Conservation (phyloP, 2,113 vertebrate genomes). For the Cricetomys ansorgei region DNA sequence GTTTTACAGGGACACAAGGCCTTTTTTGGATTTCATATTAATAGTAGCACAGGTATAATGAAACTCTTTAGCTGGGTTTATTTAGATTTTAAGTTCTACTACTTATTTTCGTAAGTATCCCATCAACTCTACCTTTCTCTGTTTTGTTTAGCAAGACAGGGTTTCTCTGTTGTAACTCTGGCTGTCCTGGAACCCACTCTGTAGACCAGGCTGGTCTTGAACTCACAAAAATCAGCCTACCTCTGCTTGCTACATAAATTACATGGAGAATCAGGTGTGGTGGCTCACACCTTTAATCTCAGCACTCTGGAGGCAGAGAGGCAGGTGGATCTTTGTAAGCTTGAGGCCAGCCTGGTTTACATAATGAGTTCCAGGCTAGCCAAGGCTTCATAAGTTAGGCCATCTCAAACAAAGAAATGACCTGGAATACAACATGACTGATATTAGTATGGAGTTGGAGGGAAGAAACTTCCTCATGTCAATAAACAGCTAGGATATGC, state of each 20-base stretch:
- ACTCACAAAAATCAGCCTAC: no score
- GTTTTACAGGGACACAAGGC: not conserved
- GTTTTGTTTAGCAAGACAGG: no score
- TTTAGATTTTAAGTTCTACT: constrained; percentile 22
- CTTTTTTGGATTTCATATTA: constrained; percentile 39
- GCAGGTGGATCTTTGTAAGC: not conserved
- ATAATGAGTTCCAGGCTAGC: not conserved
- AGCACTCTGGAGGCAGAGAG: not conserved
- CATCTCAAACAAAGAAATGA: not conserved
- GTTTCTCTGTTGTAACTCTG: no score
- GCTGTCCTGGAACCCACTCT: no score
- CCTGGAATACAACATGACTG: not conserved
- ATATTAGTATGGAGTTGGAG: not conserved
- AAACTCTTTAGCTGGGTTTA: constrained; percentile 10
- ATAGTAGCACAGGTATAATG: not conserved
- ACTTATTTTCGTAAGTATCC: not conserved
- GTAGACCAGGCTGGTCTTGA: no score
- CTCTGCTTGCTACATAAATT: not conserved
- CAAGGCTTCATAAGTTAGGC: not conserved
- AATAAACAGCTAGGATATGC: not conserved
- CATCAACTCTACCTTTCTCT: not conserved
- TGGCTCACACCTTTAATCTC: not conserved
- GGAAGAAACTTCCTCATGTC: not conserved
- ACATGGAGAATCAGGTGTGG: not conserved
- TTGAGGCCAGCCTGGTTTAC: not conserved